A percentile compares a stretch with the other conserved stretches of the same genome.
These are phyloP conservation scores for Cydia strobilella DNA, from an alignment of 1,140 invertebrate genomes.

Conservation along the genomic window DNA sequence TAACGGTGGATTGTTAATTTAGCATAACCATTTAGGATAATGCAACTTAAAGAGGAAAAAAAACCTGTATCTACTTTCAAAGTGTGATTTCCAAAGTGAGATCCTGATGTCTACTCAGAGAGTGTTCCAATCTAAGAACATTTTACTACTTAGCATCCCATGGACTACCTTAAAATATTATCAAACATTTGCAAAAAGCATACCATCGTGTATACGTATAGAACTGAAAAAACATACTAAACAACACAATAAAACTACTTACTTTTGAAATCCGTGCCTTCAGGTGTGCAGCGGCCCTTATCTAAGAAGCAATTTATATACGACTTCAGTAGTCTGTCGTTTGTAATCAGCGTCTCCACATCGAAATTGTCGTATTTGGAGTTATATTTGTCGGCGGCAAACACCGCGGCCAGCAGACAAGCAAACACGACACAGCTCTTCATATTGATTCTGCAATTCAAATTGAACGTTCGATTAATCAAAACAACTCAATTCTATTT, in stretches of 20 bases:
- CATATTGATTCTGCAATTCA: slow-evolving; percentile 54
- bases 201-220: neutral
- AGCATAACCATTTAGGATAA: too few relatives aligned
- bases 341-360: slow-evolving; percentile 84
- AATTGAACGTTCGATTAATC: slow-evolving; percentile 40
- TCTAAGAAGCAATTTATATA: slow-evolving; percentile 87
- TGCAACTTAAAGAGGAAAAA: too few relatives aligned
- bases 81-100: too few relatives aligned
- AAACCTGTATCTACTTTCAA: too few relatives aligned
- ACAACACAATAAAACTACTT: slow-evolving; percentile 68
- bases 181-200: too few relatives aligned
- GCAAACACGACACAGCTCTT: slow-evolving; percentile 56
- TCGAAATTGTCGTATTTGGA: slow-evolving; percentile 83
- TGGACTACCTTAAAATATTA: too few relatives aligned
- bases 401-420: slow-evolving; percentile 57
- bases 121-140: too few relatives aligned
- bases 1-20: too few relatives aligned
- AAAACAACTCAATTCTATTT: slow-evolving; percentile 38
- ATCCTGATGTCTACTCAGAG: too few relatives aligned
- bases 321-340: slow-evolving; percentile 84
- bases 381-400: slow-evolving; percentile 69
- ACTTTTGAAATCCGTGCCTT: slow-evolving; percentile 88
- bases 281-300: slow-evolving; percentile 85
- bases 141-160: too few relatives aligned
- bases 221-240: neutral